Evolutionary conservation across 1,140 invertebrate genomes (phyloP), one percentile per base, ranked within the genome.

Genomic region (Drosophila mojavensis): DNA sequence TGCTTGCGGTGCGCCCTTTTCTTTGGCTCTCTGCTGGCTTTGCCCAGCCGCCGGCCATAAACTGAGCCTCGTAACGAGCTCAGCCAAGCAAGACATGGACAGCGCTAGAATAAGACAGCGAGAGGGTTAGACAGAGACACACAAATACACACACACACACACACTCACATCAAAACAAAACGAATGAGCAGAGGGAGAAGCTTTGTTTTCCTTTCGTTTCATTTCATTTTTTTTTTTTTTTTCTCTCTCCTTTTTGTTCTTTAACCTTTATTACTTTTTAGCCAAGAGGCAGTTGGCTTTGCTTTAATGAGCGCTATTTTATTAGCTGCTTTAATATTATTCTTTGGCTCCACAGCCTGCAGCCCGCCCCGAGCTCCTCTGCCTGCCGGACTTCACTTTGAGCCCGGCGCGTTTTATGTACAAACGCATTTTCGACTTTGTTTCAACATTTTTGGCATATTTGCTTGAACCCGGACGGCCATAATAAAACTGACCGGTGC

Each of bases 251-350:
- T 13, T 26, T 50, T 13, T 50, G 51, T 66, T 48, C 76, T 81
- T 88, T 88, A 88, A 86, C 83, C 83, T 86, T 83, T 88, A 86
- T 86, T 79, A 68, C 73, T 59, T 74, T 79, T 74, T 74, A 73
- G 79, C 79, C 76, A 54, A 74, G 48, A 79, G 83, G 83, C 83
- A 72, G 69, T 82, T 79, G 83, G 75, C 76, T 88, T 79, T 82
- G 75, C 82, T 89, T 88, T 88, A 88, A 88, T 88, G 83, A 88
- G 83, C 69, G 43, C 71, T 79, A 82, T 88, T 86, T 88, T 88
- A 86, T 86, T 86, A 86, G 72, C 71, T 74, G 79, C 72, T 77
- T 82, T 88, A 79, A 71, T 67, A 74, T 81, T 71, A 65, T 55
- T 55, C 62, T 64, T 63, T 78, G 20, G 13, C 41, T 43, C n/a